Conservation (phyloP, 2,888 invertebrate genomes). For the Itoplectis maculator region DNA sequence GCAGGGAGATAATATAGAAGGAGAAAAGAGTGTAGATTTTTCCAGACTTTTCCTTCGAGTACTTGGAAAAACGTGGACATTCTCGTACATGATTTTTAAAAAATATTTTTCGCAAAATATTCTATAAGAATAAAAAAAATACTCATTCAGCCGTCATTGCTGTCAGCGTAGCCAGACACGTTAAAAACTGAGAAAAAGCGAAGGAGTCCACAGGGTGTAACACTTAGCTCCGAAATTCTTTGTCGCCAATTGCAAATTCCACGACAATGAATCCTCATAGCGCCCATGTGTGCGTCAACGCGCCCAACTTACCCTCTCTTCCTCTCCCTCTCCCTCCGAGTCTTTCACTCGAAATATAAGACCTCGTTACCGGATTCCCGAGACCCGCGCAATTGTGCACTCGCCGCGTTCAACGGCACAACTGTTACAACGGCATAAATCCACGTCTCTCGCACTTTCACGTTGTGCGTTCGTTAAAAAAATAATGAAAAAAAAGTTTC, state of each 20-base stretch:
- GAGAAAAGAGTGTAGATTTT: background rate
- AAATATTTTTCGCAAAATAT: too few relatives aligned
- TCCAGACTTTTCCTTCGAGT: too few relatives aligned
- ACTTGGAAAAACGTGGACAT: too few relatives aligned
- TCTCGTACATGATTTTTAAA: too few relatives aligned
- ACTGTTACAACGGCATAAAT: conserved; percentile 66
- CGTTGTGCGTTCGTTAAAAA: conserved; percentile 53
- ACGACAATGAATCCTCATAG: conserved; percentile 61
- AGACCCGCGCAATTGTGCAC: conserved; percentile 63
- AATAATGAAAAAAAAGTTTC: conserved; percentile 20
- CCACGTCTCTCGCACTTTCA: conserved; percentile 69
- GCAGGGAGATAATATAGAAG: background rate
- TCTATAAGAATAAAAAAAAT: too few relatives aligned
- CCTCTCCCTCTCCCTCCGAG: conserved; percentile 27
- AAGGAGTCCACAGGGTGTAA: background rate
- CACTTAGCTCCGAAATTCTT: background rate
- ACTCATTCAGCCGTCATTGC: background rate
- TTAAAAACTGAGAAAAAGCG: background rate
- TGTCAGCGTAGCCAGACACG: background rate
- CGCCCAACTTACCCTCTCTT: conserved; percentile 13
- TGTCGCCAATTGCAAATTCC: background rate
- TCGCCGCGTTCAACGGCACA: conserved; percentile 46
- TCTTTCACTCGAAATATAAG: conserved; percentile 66
- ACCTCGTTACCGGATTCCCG: conserved; percentile 72
- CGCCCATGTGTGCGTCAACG: background rate